Base-by-base conservation (phyloP, 2,113 vertebrate genomes). In the Xiphophorus hellerii region DNA sequence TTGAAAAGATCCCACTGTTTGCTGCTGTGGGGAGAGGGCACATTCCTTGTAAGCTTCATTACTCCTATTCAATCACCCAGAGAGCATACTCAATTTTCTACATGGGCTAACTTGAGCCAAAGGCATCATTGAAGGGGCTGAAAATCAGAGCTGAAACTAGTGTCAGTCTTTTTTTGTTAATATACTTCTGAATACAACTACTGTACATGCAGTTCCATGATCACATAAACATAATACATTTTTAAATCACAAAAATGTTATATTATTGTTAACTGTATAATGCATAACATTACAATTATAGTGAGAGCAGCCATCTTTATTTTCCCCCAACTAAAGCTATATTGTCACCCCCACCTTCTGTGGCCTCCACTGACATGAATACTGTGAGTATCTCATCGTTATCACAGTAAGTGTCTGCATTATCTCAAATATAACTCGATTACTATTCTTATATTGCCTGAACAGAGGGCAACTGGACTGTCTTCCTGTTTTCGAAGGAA, bases 31-130 rank as follows among this genome's bases (percentile, higher is more conserved):
- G 78, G 74, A 85, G 89, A 84, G 89, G 80, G 77, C 77, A 88
- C 90, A 92, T 92, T 91, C 91, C 91, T 84, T 83, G 77, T 71
- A 85, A 87, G 88, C 87, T 84, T 90, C 88, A 92, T 91, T 91
- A 87, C 85, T 89, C 74, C 86, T 83, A 88, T 92, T 92, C 88
- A 89, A 69, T 87, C 84, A 87, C 73, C 81, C 83, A 80, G 71
- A 69, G 86, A 82, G 66, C 69, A 77, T 71, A 61, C 63, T 71
- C 58, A 66, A 74, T 88, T 87, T 84, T 85, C 85, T 85, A 71
- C 88, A 81, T 66, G 73, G 73, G 28, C 71, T 66, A 75, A 88
- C 71, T 71, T 71, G 33, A 83, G 71, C 73, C 76, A 78, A 84
- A 74, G 17, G 62, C 64, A n/a, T 71, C 73, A 67, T 22, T 69